phyloP scores from a whole-genome alignment of 1,140 invertebrate species.

The Bradysia coprophila region DNA sequence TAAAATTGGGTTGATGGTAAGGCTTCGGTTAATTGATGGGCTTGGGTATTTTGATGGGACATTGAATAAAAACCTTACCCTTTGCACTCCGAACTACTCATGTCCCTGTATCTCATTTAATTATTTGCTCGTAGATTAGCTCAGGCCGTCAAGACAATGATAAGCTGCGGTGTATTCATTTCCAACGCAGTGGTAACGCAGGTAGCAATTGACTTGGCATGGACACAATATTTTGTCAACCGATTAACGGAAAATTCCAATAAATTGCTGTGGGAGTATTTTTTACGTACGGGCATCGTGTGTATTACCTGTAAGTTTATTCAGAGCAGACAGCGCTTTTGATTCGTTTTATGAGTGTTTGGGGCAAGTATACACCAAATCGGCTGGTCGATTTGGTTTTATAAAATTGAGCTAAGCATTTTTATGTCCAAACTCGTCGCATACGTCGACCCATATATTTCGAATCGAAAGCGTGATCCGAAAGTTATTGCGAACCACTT shows the following conservation, averaged over 20 bases:
- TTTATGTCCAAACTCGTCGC: neutral
- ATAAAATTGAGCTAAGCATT: neutral
- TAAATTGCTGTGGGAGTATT: constrained; percentile 33
- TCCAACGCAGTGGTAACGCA: constrained; percentile 76
- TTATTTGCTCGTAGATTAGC: constrained; percentile 38
- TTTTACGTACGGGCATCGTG: constrained; percentile 40
- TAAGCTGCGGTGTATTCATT: constrained; percentile 65
- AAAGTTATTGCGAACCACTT: no score
- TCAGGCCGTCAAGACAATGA: constrained; percentile 50
- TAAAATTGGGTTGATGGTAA: neutral
- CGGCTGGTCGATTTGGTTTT: neutral
- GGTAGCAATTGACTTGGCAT: constrained; percentile 73
- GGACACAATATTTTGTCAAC: constrained; percentile 37
- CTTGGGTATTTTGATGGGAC: constrained; percentile 40
- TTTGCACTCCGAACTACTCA: constrained; percentile 27
- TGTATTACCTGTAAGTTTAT: constrained; percentile 47
- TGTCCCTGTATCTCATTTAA: constrained; percentile 24
- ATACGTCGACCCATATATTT: no score
- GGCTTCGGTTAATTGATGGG: constrained; percentile 39
- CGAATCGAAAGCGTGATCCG: no score
- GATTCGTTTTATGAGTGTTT: neutral
- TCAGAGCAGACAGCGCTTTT: no score
- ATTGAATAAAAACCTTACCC: constrained; percentile 34
- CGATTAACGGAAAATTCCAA: constrained; percentile 18
- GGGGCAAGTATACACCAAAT: no score